Evolutionary conservation across 2,113 vertebrate species (phyloP), one percentile per base, ranked within the genome.

Genomic region (Hymenochirus boettgeri): DNA sequence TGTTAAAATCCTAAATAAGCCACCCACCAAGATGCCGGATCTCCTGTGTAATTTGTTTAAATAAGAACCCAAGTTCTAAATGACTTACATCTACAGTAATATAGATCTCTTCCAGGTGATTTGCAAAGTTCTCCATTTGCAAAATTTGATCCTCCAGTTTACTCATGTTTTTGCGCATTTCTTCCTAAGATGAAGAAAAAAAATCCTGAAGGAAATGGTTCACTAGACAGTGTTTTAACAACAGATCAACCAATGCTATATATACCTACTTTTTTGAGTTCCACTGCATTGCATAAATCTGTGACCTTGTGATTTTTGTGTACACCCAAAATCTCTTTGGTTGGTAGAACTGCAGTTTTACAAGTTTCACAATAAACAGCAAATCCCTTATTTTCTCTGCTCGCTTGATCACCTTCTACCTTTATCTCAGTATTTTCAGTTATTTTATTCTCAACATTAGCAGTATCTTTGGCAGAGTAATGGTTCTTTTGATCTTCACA

Each of bases 61-160:
- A n/a, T n/a, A n/a, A n/a, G n/a, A n/a, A n/a, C n/a, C 29, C 4
- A 35, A 9, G 7, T 18, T 5, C 3, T 27, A 55, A 4, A 27
- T 23, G n/a, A 11, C 74, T 84, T 77, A 98, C 96, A 90, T 99
- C 95, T 33, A 99, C 92, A 0, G 96, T 96, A 62, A 97, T 93
- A 78, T 96, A 99, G 61, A 99, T 97, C 77, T 99, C 95, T 67
- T 98, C 95, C 80, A 99, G 76, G 57, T 98, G 94, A 65, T 89
- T 89, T 29, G 91, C 89, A 76, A 98, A 92, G 71, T 87, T 93
- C 71, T 98, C 95, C 91, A 95, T 92, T 70, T 95, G 89, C 6
- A 82, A 71, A 31, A 98, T 91, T 71, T 94, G 94, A 62, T 88
- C 83, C 51, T 92, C 89, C 71, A 99, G 42, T 33, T 63, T 88